These are phyloP conservation scores for Tachina fera DNA, from an alignment of 2,888 invertebrate genomes.

Conservation along the genomic window DNA sequence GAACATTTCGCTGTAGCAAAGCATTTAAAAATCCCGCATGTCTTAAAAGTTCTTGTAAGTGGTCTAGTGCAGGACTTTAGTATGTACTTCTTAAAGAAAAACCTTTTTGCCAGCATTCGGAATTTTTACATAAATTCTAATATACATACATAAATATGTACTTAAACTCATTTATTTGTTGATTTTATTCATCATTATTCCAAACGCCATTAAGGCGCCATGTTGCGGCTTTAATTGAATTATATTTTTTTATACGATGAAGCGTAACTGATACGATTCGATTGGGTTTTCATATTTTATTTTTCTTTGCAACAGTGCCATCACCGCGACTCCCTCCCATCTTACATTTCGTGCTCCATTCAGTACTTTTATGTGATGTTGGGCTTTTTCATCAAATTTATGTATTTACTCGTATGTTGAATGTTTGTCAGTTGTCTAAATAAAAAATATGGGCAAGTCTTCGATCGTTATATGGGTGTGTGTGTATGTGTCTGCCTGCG, in stretches of 20 bases:
- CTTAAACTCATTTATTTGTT: slow-evolving; percentile 52
- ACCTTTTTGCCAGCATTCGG: not conserved
- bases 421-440: slow-evolving; percentile 18
- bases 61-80: no score
- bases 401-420: slow-evolving; percentile 5
- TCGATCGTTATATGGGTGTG: not conserved
- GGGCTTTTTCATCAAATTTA: no score
- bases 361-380: slow-evolving; percentile 6
- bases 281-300: slow-evolving; percentile 66
- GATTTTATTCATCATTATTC: not conserved
- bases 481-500: not conserved
- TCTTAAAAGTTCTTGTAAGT: no score
- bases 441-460: slow-evolving; percentile 67
- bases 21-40: no score
- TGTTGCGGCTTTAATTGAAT: slow-evolving; percentile 70
- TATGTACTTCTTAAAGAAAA: not conserved
- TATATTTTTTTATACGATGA: slow-evolving; percentile 62
- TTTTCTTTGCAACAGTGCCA: not conserved
- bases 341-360: not conserved
- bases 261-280: slow-evolving; percentile 71
- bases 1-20: no score
- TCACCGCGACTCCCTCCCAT: slow-evolving; percentile 14
- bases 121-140: slow-evolving; percentile 52
- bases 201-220: slow-evolving; percentile 68
- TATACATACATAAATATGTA: no score